Conservation (phyloP, 2,888 invertebrate species). For the Phortica magna region DNA sequence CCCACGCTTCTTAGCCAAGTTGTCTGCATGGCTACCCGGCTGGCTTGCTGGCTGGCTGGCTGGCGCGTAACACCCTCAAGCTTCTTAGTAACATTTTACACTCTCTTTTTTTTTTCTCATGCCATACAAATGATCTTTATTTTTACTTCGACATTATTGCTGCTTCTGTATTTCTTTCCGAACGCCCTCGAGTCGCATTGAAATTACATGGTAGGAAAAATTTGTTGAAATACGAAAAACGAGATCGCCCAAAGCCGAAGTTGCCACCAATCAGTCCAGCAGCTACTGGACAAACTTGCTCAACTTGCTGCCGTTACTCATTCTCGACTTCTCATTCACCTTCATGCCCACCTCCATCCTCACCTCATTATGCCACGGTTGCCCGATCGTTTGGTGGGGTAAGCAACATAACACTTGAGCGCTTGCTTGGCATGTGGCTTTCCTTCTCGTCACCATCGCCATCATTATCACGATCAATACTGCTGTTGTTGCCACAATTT, state of each 20-base stretch:
- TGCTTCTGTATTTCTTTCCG: conserved; percentile 43
- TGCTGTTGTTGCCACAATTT: conserved; percentile 19
- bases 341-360: background rate
- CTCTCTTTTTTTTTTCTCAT: conserved; percentile 10
- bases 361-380: background rate
- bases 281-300: conserved; percentile 24
- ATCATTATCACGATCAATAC: background rate
- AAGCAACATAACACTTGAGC: background rate
- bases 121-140: background rate
- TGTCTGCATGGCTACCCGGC: background rate
- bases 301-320: background rate
- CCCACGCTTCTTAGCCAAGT: conserved; percentile 29
- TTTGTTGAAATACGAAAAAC: conserved; percentile 32
- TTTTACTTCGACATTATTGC: conserved; percentile 6
- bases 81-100: conserved; percentile 27
- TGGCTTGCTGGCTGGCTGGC: background rate
- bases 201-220: conserved; percentile 55
- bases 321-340: background rate
- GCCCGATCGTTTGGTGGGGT: conserved; percentile 19
- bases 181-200: conserved; percentile 44
- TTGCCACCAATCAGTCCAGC: conserved; percentile 28
- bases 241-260: conserved; percentile 33
- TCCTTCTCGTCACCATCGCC: background rate
- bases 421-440: conserved; percentile 28
- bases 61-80: conserved; percentile 23